Evolutionary conservation across 2,797 vertebrate genomes (phyloP).

Genomic region (Lagorchestes hirsutus): DNA sequence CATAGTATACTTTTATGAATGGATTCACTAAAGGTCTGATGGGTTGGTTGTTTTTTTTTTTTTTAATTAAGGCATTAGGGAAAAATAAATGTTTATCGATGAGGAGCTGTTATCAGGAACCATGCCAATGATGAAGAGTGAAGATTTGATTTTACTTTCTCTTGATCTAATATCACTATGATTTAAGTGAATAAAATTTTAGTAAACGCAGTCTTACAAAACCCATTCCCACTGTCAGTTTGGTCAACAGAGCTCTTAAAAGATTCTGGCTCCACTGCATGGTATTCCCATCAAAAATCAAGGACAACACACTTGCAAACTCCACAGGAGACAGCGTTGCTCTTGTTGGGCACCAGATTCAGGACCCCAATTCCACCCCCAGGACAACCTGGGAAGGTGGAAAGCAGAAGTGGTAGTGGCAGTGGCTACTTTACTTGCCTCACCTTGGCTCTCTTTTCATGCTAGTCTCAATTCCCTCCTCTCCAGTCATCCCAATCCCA

Average conservation of each 20-base stretch:
- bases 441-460: not conserved
- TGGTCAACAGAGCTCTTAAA: conserved; percentile 23
- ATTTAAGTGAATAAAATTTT: conserved; percentile 73
- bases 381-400: not conserved
- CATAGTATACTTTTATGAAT: not conserved
- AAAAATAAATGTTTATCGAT: not conserved
- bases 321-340: not conserved
- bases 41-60: not conserved
- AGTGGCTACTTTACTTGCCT: not conserved
- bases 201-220: conserved; percentile 67
- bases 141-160: conserved; percentile 71
- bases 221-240: conserved; percentile 48
- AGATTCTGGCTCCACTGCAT: not conserved
- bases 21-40: conserved; percentile 23
- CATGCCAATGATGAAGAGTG: conserved; percentile 69
- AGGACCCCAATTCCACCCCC: not conserved
- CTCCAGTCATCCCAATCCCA: not conserved
- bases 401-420: not conserved
- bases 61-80: not conserved
- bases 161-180: conserved; percentile 1
- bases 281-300: conserved; percentile 41
- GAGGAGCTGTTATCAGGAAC: conserved; percentile 62
- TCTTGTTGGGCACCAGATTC: not conserved
- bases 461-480: not conserved
- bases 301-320: not conserved